Evolutionary conservation across 30 jellyfish, hydroid and myxozoan species (phyloP).

Genomic region (Pseudorhiza aurosa): DNA sequence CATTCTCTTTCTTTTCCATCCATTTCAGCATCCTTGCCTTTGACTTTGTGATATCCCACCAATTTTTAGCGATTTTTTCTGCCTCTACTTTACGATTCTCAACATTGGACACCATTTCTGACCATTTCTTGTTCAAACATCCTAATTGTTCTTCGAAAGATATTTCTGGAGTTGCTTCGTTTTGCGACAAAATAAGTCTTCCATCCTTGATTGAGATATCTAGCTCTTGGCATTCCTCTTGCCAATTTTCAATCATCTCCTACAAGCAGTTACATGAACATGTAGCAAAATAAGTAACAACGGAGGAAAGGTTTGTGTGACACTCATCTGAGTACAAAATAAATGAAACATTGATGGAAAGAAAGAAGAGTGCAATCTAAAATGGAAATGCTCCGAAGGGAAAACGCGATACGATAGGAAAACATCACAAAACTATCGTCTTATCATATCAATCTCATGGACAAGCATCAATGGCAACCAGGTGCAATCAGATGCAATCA

Average conservation of each 20-base stretch:
- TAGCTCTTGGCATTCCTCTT: constrained; percentile 43
- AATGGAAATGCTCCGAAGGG: too few species aligned
- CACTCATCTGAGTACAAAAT: too few species aligned
- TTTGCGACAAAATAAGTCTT: constrained; percentile 50
- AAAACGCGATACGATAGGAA: too few species aligned
- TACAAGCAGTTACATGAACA: not conserved
- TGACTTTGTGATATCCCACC: constrained; percentile 92
- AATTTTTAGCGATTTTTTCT: constrained; percentile 68
- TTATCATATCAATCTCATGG: too few species aligned
- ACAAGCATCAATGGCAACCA: too few species aligned
- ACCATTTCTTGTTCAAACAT: constrained; percentile 68
- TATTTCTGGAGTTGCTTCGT: constrained; percentile 1
- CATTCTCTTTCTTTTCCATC: constrained; percentile 82
- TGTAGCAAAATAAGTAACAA: too few species aligned
- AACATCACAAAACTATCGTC: too few species aligned
- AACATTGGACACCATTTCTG: constrained; percentile 50
- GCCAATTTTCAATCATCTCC: constrained; percentile 73
- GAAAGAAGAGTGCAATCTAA: too few species aligned
- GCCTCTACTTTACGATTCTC: constrained; percentile 67
- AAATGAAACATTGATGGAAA: too few species aligned
- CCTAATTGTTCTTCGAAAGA: constrained; percentile 82
- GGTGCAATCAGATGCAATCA: too few species aligned
- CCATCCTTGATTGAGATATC: constrained; percentile 66
- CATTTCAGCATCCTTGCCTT: constrained; percentile 74
- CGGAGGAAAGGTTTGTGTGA: too few species aligned